Base-by-base conservation (phyloP, 2,888 invertebrate species). In the Acanthopleura granulata region DNA sequence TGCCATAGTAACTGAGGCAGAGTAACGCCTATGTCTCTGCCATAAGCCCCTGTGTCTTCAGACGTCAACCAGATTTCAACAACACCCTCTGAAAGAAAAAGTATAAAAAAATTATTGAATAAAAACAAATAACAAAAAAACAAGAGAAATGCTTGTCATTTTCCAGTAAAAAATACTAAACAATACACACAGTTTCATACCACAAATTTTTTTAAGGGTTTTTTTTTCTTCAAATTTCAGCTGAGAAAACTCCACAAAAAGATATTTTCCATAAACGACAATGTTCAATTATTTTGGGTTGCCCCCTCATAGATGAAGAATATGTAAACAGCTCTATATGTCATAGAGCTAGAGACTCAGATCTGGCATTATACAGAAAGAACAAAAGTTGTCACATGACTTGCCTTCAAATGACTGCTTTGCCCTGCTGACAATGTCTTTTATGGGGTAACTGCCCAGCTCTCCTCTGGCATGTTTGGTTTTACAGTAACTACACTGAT, bases 401-500 rank as follows among this genome's bases (percentile, higher is more conserved):
- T 57, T 82, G 90, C 91, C 91, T 84, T 87, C 76, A 88, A 90
- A 98, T 0, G 96, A 96, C 91, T 97, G 96, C 50, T 92, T 91
- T 0, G 97, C 98, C 79, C 98, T 92, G 75, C 94, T 94, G 0
- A 98, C 94, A 69, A 99, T 97, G 90, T 98, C 96, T 72, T 3
- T 40, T 40, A 96, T 95, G 0, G 94, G 93, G 89, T 98, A 98
- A 88, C 97, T 98, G 0, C 96, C 97, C n/a, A 99, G 91, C 88
- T 98, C 97, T 0, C 99, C 99, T 72, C 99, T 91, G 0, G 99
- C 99, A 90, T 98, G 97, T 88, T 98, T 98, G 0, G 98, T 99
- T 91, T 99, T 99, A 89, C 99, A 99, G 88, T 99, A 99, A 0
- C 99, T 98, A 90, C 99, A 99, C 87, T 98, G 97, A 91, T 99